Evolutionary conservation across 2,888 invertebrate genomes (phyloP).

Genomic region (Lasioglossum marginatum): DNA sequence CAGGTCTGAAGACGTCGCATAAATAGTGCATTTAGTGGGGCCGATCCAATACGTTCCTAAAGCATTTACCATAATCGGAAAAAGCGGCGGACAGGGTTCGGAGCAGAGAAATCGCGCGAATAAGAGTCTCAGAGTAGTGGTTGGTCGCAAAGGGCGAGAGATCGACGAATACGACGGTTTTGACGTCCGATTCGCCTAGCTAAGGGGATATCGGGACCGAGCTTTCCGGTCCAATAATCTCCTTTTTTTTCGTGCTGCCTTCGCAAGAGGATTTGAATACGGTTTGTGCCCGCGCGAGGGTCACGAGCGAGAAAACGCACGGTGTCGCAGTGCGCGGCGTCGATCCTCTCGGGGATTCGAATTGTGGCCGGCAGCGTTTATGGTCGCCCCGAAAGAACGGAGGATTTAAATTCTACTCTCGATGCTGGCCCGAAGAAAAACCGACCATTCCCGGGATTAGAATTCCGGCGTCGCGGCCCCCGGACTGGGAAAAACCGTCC

Average conservation of each 20-base stretch:
- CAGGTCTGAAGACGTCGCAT: background rate
- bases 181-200: background rate
- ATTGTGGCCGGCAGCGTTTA: constrained; percentile 6
- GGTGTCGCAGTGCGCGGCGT: background rate
- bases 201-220: background rate
- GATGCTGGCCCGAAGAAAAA: constrained; percentile 24
- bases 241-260: background rate
- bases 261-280: constrained; percentile 6
- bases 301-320: background rate
- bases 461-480: constrained; percentile 20
- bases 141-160: background rate
- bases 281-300: background rate
- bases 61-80: background rate
- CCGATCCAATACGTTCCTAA: background rate
- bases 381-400: background rate
- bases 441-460: constrained; percentile 33
- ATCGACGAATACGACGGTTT: background rate
- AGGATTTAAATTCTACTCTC: constrained; percentile 36
- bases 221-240: background rate
- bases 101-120: background rate
- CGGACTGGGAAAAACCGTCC: background rate
- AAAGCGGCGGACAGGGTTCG: background rate
- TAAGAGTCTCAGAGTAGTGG: background rate
- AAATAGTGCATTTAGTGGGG: background rate
- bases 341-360: background rate